phyloP scores from a whole-genome alignment of 2,888 invertebrate genomes.

The Luperina nickerlii region DNA sequence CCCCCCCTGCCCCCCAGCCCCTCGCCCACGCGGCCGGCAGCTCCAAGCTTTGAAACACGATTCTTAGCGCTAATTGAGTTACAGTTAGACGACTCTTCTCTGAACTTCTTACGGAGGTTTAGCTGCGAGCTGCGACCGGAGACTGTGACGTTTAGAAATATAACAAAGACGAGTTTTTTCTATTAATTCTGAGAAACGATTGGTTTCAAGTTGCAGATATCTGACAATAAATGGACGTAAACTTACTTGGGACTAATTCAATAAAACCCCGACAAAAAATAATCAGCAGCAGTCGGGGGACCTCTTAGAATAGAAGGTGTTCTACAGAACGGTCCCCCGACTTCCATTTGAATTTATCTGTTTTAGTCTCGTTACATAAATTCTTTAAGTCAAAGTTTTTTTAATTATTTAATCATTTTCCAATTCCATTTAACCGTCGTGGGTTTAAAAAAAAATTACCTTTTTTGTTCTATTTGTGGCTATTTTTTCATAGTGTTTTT shows the following conservation, averaged over 20 bases:
- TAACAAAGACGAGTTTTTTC: not conserved
- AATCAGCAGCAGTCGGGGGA: too few species aligned
- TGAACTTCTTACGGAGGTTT: slow-evolving; percentile 32
- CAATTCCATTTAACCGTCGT: too few species aligned
- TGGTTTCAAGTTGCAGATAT: not conserved
- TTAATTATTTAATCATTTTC: too few species aligned
- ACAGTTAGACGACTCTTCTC: slow-evolving; percentile 44
- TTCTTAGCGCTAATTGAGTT: slow-evolving; percentile 57
- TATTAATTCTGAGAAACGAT: not conserved
- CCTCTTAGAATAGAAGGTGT: too few species aligned
- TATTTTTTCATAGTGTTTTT: too few species aligned
- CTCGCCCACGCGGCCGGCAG: not conserved
- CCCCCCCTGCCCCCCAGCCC: not conserved
- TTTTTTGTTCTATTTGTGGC: too few species aligned
- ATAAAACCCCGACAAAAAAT: not conserved
- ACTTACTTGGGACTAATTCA: not conserved
- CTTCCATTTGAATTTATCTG: too few species aligned
- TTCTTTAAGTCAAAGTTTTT: too few species aligned
- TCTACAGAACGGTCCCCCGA: too few species aligned
- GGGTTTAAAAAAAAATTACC: too few species aligned
- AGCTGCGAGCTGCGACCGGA: slow-evolving; percentile 8
- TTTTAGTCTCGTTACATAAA: too few species aligned
- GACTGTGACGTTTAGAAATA: not conserved
- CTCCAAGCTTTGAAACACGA: slow-evolving; percentile 53
- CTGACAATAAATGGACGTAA: not conserved